Base-by-base conservation (phyloP, 2,797 vertebrate species). In the Hemitrygon akajei region DNA sequence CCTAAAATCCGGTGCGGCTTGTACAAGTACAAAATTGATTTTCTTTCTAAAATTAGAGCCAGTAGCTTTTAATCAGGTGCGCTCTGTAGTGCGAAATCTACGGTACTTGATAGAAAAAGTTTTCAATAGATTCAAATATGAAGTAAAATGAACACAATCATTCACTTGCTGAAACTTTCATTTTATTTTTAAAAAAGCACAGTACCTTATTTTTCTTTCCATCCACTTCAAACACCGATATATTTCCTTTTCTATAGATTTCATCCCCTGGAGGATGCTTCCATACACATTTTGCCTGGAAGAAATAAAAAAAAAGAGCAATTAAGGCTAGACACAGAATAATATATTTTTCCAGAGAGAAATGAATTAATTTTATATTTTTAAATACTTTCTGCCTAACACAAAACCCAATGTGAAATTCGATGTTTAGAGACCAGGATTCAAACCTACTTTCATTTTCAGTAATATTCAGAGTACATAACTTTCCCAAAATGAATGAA, bases 151-250 rank as follows among this genome's bases (percentile, higher is more conserved):
- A 20, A 80, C 71, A 80, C 18, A 37, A 80, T 80, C 79, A 77
- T 9, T 16, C 4, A n/a, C 9, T 20, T 3, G 81, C 30, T n/a
- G 11, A 79, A 0, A 47, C 3, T 18, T 40, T 22, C 34, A 27
- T 84, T 37, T 25, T 73, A 34, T 58, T 66, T 3, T 60, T 27
- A 60, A 16, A 93, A 93, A 93, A 0, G 30, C 58, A 79, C 12
- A 37, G 14, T 94, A 99, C 99, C 98, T 99, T 99, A 95, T 99
- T 99, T 96, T 99, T 99, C 95, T 99, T 99, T 80, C 99, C 99
- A 25, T 99, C 99, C 0, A 99, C 99, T 96, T 99, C 99, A 96
- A 99, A 99, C 91, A 99, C 98, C 0, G 99, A 99, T 96, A 99
- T 99, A 63, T 98, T 97, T 89, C 98, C 97, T 94, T 99, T 99